Percentiles rank a stretch among this genome's conserved stretches.
phyloP scores from a whole-genome alignment of 2,113 vertebrate species.

The Cranoglanis bouderius region DNA sequence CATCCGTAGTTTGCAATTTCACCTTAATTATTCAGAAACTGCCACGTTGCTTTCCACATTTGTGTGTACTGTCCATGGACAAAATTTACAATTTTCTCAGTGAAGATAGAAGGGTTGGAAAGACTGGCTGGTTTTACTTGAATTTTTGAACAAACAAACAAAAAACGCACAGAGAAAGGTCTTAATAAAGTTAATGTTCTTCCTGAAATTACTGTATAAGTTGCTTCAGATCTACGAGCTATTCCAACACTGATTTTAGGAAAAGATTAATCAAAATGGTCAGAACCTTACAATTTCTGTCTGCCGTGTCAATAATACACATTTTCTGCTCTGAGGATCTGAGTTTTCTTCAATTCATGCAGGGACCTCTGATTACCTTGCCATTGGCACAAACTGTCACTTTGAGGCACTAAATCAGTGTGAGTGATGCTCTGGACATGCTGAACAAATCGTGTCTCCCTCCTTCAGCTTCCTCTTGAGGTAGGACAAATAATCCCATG shows the following conservation, averaged over 20 bases:
- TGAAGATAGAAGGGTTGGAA: background rate
- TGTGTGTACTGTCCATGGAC: background rate
- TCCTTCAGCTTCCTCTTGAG: conserved; percentile 65
- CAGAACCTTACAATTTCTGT: conserved; percentile 62
- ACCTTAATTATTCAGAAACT: background rate
- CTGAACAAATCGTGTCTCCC: conserved; percentile 67
- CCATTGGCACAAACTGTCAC: conserved; percentile 61
- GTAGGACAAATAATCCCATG: conserved; percentile 40
- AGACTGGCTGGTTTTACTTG: background rate
- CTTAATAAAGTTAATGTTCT: background rate
- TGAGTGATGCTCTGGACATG: conserved; percentile 59
- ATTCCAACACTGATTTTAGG: conserved; percentile 59
- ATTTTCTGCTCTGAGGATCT: conserved; percentile 67
- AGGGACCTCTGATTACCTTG: conserved; percentile 58
- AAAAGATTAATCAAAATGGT: conserved; percentile 62
- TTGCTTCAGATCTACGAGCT: no score
- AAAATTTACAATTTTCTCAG: background rate
- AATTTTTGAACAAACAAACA: background rate
- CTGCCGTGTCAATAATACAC: conserved; percentile 68
- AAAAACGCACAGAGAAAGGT: background rate
- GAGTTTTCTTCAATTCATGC: conserved; percentile 56
- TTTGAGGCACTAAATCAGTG: conserved; percentile 64
- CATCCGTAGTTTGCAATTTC: background rate
- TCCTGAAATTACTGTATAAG: background rate
- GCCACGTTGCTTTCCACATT: background rate